Evolutionary conservation across 1,140 invertebrate species (phyloP).

Genomic region (Drosophila orosa): DNA sequence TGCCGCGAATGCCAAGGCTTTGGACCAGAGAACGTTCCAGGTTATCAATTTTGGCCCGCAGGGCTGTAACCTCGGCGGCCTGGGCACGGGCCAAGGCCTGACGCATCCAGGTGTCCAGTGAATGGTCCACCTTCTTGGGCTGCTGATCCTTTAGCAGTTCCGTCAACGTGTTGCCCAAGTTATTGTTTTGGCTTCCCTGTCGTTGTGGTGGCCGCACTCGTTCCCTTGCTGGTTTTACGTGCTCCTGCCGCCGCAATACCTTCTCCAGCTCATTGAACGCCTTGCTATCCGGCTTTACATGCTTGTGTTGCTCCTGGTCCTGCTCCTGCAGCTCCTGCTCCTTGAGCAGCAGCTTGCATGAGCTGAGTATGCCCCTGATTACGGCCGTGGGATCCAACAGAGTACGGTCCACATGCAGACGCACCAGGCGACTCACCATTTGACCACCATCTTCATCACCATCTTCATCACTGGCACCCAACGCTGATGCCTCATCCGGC

Average conservation of each 20-base stretch:
- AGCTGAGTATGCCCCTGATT: constrained; percentile 89
- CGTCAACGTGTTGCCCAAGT: not conserved
- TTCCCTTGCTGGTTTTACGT: not conserved
- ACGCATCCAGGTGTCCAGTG: constrained; percentile 86
- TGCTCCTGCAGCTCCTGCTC: not conserved
- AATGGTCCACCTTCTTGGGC: not conserved
- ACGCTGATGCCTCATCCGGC: constrained; percentile 80
- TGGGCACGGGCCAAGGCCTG: constrained; percentile 63
- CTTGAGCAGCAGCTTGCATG: constrained; percentile 88
- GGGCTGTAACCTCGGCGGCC: constrained; percentile 85
- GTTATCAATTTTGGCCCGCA: constrained; percentile 87
- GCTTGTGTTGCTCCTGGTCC: not conserved
- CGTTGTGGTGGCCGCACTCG: constrained; percentile 4
- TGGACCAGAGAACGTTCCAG: constrained; percentile 86
- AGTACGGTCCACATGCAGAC: constrained; percentile 87
- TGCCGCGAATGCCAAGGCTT: constrained; percentile 86
- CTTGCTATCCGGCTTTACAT: not conserved
- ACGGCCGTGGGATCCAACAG: constrained; percentile 88
- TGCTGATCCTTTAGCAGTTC: not conserved
- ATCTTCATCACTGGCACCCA: not conserved
- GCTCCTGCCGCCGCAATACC: not conserved
- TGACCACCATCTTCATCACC: constrained; percentile 85
- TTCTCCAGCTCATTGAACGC: constrained; percentile 17
- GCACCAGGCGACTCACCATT: constrained; percentile 85
- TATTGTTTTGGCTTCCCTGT: no score